A percentile compares a stretch with the other conserved stretches of the same genome.
Conservation (phyloP, 2,888 invertebrate genomes). For the Melanotus villosus region DNA sequence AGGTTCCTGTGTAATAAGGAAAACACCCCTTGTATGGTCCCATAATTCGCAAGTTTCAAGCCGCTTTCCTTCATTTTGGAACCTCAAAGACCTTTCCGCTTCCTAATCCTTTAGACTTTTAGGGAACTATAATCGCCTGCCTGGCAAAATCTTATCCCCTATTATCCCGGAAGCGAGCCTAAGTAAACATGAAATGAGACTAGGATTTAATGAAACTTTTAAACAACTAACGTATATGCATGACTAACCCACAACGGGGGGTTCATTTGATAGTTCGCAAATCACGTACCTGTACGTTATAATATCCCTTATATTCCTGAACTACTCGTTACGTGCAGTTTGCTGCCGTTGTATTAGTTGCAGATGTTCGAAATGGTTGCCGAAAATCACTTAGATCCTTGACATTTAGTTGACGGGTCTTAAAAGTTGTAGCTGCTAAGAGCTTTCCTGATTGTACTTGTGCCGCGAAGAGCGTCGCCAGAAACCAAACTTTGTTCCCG, state of each 20-base stretch:
- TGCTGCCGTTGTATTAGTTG: not conserved
- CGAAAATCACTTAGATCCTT: not conserved
- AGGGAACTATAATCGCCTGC: slow-evolving; percentile 38
- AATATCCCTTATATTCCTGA: not conserved
- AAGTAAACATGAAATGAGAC: slow-evolving; percentile 38
- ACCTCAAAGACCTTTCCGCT: slow-evolving; percentile 41
- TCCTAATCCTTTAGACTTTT: slow-evolving; percentile 41
- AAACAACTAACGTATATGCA: slow-evolving; percentile 26
- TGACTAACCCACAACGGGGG: slow-evolving; percentile 24
- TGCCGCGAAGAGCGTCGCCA: not conserved
- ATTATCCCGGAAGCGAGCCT: slow-evolving; percentile 33
- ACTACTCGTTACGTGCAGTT: too few species aligned
- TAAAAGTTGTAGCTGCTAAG: slow-evolving; percentile 3
- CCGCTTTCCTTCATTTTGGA: slow-evolving; percentile 39
- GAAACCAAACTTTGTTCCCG: not conserved
- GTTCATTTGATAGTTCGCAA: slow-evolving; percentile 7
- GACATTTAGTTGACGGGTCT: slow-evolving; percentile 2
- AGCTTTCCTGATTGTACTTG: too few species aligned
- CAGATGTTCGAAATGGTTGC: not conserved
- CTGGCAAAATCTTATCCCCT: slow-evolving; percentile 37
- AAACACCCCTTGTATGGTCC: slow-evolving; percentile 35
- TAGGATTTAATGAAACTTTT: slow-evolving; percentile 36
- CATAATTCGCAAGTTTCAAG: slow-evolving; percentile 39
- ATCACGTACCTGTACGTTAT: not conserved
- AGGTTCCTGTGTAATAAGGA: slow-evolving; percentile 45